A percentile compares a stretch with the other conserved stretches of the same genome.
Conservation (phyloP, 2,797 vertebrate genomes). For the Gorsachius magnificus region DNA sequence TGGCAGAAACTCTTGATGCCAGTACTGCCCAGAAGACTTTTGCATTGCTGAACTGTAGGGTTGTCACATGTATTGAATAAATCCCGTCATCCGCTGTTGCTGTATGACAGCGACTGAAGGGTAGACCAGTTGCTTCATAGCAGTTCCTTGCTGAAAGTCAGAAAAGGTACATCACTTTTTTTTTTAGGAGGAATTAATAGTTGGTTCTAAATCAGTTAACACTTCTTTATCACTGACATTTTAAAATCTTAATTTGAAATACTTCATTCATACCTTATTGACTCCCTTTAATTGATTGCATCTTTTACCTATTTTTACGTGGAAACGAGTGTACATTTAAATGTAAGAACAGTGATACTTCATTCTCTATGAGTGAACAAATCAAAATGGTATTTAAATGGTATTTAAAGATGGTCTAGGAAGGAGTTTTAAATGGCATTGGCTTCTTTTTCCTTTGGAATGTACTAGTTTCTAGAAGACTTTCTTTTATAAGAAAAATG, state of each 20-base stretch:
- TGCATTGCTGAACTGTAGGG: accelerated
- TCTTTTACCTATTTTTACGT: not conserved
- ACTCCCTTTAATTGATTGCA: not conserved
- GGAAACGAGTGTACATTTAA: not conserved
- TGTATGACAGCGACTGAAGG: not conserved
- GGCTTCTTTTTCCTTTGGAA: not conserved
- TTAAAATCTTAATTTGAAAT: not conserved
- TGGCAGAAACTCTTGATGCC: not conserved
- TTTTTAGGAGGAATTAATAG: not conserved
- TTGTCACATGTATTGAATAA: not conserved
- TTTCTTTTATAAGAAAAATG: not conserved
- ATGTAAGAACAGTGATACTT: not conserved
- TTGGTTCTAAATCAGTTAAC: not conserved
- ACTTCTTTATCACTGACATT: not conserved
- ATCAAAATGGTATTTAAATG: not conserved
- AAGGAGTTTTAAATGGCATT: not conserved
- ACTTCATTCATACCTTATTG: not conserved
- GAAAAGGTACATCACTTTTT: not conserved
- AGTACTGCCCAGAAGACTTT: not conserved
- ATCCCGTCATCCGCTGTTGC: not conserved
- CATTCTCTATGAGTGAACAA: not conserved
- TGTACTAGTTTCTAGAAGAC: not conserved
- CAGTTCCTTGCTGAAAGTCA: not conserved
- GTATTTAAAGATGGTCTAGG: not conserved
- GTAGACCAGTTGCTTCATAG: not conserved